These are phyloP conservation scores for Drosophila buzzatii DNA, from an alignment of 2,888 invertebrate species.

Conservation along the genomic window DNA sequence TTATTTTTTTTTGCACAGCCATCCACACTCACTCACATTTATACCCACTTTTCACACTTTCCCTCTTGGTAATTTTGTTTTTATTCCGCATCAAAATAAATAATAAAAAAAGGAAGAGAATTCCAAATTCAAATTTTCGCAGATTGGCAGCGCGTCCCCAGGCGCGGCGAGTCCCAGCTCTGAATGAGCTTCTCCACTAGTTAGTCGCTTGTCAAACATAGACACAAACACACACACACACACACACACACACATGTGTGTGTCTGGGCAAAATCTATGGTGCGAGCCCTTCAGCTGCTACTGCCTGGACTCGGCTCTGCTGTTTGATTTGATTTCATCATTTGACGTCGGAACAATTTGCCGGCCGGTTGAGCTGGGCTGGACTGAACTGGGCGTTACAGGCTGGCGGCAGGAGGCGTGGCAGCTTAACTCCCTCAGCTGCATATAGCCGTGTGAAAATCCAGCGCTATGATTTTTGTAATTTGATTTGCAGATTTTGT, in stretches of 20 bases:
- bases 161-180: slow-evolving; percentile 8
- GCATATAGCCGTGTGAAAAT: slow-evolving; percentile 76
- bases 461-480: slow-evolving; percentile 79
- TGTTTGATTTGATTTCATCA: slow-evolving; percentile 79
- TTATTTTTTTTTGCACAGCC: slow-evolving; percentile 1
- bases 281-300: slow-evolving; percentile 17
- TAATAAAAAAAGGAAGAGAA: slow-evolving; percentile 55
- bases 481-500: slow-evolving; percentile 81
- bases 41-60: slow-evolving; percentile 15
- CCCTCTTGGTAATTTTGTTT: slow-evolving; percentile 12
- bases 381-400: not conserved
- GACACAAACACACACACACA: slow-evolving; percentile 10
- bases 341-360: slow-evolving; percentile 81
- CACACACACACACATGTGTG: slow-evolving; percentile 1
- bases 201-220: slow-evolving; percentile 72
- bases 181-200: slow-evolving; percentile 52
- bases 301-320: slow-evolving; percentile 20
- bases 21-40: no score
- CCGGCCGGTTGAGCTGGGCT: slow-evolving; percentile 65
- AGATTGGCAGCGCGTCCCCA: slow-evolving; percentile 66
- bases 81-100: slow-evolving; percentile 64
- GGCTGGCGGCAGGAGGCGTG: not conserved
- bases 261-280: not conserved
- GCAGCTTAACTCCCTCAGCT: slow-evolving; percentile 52
- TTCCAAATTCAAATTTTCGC: slow-evolving; percentile 74